These are phyloP conservation scores for Ochlodes sylvanus DNA, from an alignment of 2,888 invertebrate species.

Conservation along the genomic window DNA sequence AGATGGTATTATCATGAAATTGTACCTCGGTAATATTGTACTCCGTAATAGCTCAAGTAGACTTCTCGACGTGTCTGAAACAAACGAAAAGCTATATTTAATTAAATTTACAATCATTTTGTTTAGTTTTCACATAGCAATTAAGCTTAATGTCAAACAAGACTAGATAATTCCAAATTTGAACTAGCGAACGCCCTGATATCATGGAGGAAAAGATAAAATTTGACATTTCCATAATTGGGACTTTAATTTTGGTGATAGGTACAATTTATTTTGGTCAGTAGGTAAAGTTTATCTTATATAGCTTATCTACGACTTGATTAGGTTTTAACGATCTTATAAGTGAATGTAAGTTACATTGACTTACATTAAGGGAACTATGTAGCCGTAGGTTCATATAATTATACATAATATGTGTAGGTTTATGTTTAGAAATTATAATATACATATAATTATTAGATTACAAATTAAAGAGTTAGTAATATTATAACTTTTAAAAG, in stretches of 20 bases:
- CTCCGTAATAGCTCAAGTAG: constrained; percentile 64
- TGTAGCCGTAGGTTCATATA: too few relatives aligned
- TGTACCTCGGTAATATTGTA: constrained; percentile 74
- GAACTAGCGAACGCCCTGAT: constrained; percentile 1
- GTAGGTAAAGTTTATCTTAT: too few relatives aligned
- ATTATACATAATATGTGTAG: neutral
- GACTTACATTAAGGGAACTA: neutral
- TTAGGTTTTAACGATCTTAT: constrained; percentile 1
- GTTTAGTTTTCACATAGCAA: neutral
- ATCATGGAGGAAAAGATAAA: constrained; percentile 19
- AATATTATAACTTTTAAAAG: too few relatives aligned
- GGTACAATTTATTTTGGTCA: neutral
- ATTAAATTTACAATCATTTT: constrained; percentile 12
- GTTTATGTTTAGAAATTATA: neutral
- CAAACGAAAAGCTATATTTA: constrained; percentile 49
- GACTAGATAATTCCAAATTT: constrained; percentile 12
- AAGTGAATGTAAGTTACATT: neutral
- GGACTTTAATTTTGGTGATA: constrained; percentile 22
- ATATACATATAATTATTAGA: neutral
- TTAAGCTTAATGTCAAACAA: constrained; percentile 15
- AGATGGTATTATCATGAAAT: neutral
- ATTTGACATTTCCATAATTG: constrained; percentile 34
- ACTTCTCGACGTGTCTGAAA: constrained; percentile 71
- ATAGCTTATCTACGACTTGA: neutral
- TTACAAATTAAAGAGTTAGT: too few relatives aligned